phyloP scores from a whole-genome alignment of 2,888 invertebrate species.

The Nemotelus nigrinus region DNA sequence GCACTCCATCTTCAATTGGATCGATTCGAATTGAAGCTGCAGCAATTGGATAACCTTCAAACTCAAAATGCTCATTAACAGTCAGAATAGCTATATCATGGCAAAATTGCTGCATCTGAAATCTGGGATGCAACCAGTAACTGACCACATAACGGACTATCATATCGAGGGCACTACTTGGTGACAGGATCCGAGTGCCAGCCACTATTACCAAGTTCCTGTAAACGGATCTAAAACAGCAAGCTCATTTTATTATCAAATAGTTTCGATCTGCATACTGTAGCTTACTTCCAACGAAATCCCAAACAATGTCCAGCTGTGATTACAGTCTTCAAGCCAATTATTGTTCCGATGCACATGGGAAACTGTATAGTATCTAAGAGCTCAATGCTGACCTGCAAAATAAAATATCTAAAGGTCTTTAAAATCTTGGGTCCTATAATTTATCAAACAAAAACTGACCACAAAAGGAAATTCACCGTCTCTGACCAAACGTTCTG shows the following conservation, averaged over 20 bases:
- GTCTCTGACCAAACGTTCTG: neutral
- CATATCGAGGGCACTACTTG: neutral
- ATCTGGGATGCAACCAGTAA: neutral
- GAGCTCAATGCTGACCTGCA: conserved; percentile 13
- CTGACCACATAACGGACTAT: neutral
- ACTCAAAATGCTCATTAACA: neutral
- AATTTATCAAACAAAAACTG: neutral
- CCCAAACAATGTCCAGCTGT: conserved; percentile 1
- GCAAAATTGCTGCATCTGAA: neutral
- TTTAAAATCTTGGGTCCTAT: too few relatives aligned
- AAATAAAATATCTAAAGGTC: neutral
- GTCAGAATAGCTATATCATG: conserved; percentile 10
- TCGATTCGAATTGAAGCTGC: neutral
- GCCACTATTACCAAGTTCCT: neutral
- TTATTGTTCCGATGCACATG: neutral
- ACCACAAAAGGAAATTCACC: conserved; percentile 4
- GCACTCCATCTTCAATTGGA: neutral
- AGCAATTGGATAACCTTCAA: neutral
- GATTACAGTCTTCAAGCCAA: neutral
- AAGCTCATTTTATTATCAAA: too few relatives aligned
- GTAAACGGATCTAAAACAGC: neutral
- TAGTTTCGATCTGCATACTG: too few relatives aligned
- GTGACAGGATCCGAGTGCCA: neutral
- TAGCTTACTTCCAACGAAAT: neutral
- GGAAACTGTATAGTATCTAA: neutral